Evolutionary conservation across 2,797 vertebrate genomes (phyloP).

Genomic region (Fundulus diaphanus): DNA sequence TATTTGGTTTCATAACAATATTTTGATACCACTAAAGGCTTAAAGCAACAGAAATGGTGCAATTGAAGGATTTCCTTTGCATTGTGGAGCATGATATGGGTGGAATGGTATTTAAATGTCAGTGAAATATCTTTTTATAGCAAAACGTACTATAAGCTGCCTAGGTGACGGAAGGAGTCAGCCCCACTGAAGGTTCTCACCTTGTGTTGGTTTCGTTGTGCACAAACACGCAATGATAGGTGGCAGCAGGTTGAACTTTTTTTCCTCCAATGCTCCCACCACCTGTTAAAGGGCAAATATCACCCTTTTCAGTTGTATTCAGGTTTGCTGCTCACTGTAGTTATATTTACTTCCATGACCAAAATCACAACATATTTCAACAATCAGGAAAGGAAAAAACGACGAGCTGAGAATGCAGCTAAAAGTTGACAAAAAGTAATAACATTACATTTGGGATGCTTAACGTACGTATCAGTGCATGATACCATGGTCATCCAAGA

Average conservation of each 20-base stretch:
- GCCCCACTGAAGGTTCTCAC: slow-evolving; percentile 59
- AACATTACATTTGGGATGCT: neutral
- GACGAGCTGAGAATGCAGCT: neutral
- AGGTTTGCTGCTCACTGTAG: neutral
- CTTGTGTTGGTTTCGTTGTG: slow-evolving; percentile 39
- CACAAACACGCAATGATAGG: slow-evolving; percentile 48
- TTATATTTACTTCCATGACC: neutral
- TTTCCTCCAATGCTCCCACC: slow-evolving; percentile 33
- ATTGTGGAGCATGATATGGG: slow-evolving; percentile 47
- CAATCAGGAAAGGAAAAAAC: neutral
- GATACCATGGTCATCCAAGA: neutral
- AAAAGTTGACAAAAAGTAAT: neutral
- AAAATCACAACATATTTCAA: neutral
- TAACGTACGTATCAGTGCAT: neutral
- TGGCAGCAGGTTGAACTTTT: slow-evolving; percentile 33
- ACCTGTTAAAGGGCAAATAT: neutral
- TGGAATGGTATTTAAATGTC: slow-evolving; percentile 66
- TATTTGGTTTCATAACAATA: slow-evolving; percentile 50
- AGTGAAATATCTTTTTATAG: slow-evolving; percentile 57
- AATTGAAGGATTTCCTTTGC: slow-evolving; percentile 50
- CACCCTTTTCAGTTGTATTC: neutral
- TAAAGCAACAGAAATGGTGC: slow-evolving; percentile 28
- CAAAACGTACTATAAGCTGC: slow-evolving; percentile 54
- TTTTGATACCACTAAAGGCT: slow-evolving; percentile 38
- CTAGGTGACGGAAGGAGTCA: slow-evolving; percentile 40